Evolutionary conservation across 2,113 vertebrate genomes (phyloP).

Genomic region (Coptodon bakossiorum): DNA sequence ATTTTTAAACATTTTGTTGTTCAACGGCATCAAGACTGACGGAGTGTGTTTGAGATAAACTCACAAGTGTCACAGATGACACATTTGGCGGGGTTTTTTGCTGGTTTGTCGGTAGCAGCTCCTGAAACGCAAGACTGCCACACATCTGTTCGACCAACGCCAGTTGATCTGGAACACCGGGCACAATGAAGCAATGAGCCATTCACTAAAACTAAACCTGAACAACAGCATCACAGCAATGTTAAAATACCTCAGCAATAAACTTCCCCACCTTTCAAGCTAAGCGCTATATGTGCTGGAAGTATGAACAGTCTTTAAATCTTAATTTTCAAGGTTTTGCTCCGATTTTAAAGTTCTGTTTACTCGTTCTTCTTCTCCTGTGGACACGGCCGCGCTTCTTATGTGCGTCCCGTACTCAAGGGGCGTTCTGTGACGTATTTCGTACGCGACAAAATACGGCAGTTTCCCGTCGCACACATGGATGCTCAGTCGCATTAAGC

Average conservation of each 20-base stretch:
- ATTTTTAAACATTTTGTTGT: no score
- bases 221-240: not conserved
- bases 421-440: conserved; percentile 34
- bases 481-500: not conserved
- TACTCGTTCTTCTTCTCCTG: not conserved
- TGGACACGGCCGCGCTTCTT: not conserved
- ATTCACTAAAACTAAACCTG: not conserved
- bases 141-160: no score
- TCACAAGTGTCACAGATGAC: no score
- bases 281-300: not conserved
- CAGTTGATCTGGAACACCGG: not conserved
- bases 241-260: not conserved
- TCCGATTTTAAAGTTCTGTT: not conserved
- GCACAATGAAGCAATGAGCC: not conserved
- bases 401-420: not conserved
- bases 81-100: no score
- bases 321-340: not conserved
- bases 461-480: not conserved
- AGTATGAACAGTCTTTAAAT: not conserved
- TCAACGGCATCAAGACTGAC: no score
- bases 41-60: no score
- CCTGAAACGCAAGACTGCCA: no score
- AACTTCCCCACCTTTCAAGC: not conserved
- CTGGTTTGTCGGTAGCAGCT: no score
- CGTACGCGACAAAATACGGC: conserved; percentile 23